A percentile compares a stretch with the other conserved stretches of the same genome.
phyloP scores from a whole-genome alignment of 2,113 vertebrate genomes.

The Amazona guildingii region DNA sequence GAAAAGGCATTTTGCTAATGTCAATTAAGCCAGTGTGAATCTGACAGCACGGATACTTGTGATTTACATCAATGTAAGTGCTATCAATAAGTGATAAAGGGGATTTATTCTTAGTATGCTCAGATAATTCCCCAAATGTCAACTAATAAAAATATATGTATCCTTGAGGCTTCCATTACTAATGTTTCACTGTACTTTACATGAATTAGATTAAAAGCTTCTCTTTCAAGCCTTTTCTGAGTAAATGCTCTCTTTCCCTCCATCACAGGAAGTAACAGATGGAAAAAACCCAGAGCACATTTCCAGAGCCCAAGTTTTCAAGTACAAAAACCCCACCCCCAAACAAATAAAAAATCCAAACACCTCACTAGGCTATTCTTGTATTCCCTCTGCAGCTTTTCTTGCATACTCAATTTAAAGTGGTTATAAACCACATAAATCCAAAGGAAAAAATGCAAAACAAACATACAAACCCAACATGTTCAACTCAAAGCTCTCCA shows the following conservation, averaged over 20 bases:
- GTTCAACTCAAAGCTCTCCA: not conserved
- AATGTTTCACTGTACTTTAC: not conserved
- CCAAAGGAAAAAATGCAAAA: not conserved
- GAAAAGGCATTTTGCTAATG: not conserved
- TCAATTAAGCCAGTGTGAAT: not conserved
- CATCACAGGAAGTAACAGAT: not conserved
- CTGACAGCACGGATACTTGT: not conserved
- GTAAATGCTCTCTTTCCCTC: not conserved
- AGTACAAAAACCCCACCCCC: fast-evolving
- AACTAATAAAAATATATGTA: not conserved
- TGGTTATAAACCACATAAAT: not conserved
- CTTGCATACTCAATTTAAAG: not conserved
- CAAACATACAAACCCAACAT: not conserved
- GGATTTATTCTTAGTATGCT: not conserved
- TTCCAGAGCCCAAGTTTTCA: not conserved
- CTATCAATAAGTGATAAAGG: not conserved
- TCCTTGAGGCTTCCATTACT: not conserved
- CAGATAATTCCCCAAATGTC: not conserved
- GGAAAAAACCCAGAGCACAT: not conserved
- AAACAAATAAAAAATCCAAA: not conserved
- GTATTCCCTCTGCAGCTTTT: not conserved
- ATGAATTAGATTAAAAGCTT: not conserved
- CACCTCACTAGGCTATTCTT: not conserved
- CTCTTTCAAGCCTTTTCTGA: not conserved
- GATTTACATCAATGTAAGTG: not conserved